Conservation (phyloP, 2,797 vertebrate genomes). For the Miichthys miiuy region DNA sequence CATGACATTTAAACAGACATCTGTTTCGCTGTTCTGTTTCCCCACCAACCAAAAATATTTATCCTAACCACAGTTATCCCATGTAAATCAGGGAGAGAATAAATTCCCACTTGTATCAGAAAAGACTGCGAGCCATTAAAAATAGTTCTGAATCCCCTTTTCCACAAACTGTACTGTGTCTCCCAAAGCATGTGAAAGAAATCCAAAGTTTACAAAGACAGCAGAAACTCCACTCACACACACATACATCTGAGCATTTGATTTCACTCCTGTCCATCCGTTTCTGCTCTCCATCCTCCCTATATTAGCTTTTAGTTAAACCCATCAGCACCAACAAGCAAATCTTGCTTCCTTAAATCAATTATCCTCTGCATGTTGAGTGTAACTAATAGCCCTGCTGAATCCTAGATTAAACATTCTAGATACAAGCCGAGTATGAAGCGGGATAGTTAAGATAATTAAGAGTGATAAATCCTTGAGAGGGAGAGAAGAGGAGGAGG, state of each 20-base stretch:
- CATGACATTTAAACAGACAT: constrained; percentile 86
- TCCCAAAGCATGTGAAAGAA: constrained; percentile 50
- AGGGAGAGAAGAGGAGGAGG: constrained; percentile 7
- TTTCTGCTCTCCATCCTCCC: constrained; percentile 35
- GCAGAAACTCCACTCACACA: constrained; percentile 22
- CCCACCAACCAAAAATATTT: constrained; percentile 77
- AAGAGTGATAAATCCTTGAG: constrained; percentile 78
- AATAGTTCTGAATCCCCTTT: constrained; percentile 45
- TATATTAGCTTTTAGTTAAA: constrained; percentile 62
- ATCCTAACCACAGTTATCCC: constrained; percentile 69
- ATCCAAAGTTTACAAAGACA: constrained; percentile 55
- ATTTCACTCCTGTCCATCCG: constrained; percentile 21
- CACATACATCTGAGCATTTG: background rate
- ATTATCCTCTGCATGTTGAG: constrained; percentile 78
- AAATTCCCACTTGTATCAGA: constrained; percentile 44
- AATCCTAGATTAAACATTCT: constrained; percentile 83
- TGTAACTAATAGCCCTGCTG: constrained; percentile 82
- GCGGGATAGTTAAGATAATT: constrained; percentile 81
- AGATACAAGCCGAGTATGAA: constrained; percentile 77
- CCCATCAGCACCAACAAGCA: constrained; percentile 72
- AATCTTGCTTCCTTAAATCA: constrained; percentile 78
- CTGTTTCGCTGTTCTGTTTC: constrained; percentile 77
- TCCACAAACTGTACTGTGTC: background rate
- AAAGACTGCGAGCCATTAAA: constrained; percentile 54
- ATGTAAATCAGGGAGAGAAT: constrained; percentile 71